Evolutionary conservation across 2,797 vertebrate species (phyloP).

Genomic region (Malurus splendens): DNA sequence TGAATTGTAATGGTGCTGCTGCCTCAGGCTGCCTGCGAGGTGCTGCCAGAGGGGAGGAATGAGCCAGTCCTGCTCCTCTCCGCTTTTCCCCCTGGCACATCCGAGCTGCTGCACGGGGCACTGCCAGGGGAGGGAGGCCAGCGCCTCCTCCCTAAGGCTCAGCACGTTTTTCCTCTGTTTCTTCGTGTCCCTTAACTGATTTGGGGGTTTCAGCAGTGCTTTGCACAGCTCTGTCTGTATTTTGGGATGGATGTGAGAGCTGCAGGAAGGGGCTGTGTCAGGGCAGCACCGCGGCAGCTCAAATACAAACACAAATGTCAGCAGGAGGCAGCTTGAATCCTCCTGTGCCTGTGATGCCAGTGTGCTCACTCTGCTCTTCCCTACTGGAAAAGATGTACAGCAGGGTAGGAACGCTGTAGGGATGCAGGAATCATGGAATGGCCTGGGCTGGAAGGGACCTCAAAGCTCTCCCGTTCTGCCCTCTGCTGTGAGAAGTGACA

Average conservation of each 20-base stretch:
- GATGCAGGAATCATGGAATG: not conserved
- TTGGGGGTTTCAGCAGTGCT: not conserved
- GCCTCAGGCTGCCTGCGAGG: not conserved
- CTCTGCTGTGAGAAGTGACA: not conserved
- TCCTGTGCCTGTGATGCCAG: not conserved
- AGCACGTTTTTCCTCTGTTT: not conserved
- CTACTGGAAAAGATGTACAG: not conserved
- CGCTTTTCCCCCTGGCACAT: rapidly evolving
- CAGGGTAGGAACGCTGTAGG: rapidly evolving
- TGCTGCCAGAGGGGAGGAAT: not conserved
- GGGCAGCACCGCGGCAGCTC: not conserved
- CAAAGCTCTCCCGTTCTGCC: no score
- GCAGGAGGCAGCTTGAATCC: not conserved
- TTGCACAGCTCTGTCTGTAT: not conserved
- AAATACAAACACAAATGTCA: rapidly evolving
- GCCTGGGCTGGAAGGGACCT: not conserved
- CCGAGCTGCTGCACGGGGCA: rapidly evolving
- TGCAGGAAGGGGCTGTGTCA: not conserved
- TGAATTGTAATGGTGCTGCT: not conserved
- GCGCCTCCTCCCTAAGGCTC: not conserved
- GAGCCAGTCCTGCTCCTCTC: not conserved
- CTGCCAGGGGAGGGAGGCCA: not conserved
- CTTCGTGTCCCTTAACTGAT: not conserved
- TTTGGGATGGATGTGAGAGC: not conserved
- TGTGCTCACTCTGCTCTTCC: not conserved